Percentiles rank a stretch among this genome's conserved stretches.
Conservation (phyloP, 2,797 vertebrate genomes). For the Dryobates pubescens region DNA sequence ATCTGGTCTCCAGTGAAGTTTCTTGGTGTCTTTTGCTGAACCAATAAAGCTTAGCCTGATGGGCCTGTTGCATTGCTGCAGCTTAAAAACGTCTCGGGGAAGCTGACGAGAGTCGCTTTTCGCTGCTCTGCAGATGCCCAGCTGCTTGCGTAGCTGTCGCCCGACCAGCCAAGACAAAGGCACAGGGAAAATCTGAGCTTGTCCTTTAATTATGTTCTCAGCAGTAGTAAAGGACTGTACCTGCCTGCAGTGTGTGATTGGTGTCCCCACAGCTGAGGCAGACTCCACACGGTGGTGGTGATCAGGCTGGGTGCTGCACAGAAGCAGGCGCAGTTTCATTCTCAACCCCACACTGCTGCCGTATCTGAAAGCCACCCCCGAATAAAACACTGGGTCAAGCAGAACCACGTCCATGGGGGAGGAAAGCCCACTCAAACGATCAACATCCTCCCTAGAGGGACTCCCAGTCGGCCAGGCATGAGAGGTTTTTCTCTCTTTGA, state of each 20-base stretch:
- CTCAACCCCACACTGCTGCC: not conserved
- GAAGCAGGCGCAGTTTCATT: not conserved
- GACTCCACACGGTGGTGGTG: not conserved
- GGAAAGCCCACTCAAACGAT: not conserved
- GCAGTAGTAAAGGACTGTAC: conserved; percentile 23
- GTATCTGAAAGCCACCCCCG: not conserved
- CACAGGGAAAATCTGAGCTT: conserved; percentile 68
- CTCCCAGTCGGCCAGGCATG: not conserved
- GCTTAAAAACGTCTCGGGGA: conserved; percentile 79
- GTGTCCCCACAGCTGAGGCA: not conserved
- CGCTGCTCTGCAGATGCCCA: conserved; percentile 68
- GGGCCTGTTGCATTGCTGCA: conserved; percentile 78
- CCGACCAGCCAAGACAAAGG: conserved; percentile 35
- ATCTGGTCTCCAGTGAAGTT: conserved; percentile 90
- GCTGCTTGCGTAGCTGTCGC: conserved; percentile 71
- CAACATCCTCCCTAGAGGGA: not conserved
- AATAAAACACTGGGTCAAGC: not conserved
- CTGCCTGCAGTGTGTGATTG: not conserved
- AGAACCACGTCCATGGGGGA: not conserved
- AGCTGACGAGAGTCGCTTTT: conserved; percentile 77
- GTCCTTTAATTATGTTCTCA: not conserved
- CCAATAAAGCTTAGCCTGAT: conserved; percentile 86
- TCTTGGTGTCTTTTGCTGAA: conserved; percentile 87
- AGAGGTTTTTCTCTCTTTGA: not conserved
- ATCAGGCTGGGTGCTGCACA: not conserved